A percentile compares a stretch with the other conserved stretches of the same genome.
Evolutionary conservation across 2,797 vertebrate species (phyloP).

Genomic region (Halcyon leucocephala): DNA sequence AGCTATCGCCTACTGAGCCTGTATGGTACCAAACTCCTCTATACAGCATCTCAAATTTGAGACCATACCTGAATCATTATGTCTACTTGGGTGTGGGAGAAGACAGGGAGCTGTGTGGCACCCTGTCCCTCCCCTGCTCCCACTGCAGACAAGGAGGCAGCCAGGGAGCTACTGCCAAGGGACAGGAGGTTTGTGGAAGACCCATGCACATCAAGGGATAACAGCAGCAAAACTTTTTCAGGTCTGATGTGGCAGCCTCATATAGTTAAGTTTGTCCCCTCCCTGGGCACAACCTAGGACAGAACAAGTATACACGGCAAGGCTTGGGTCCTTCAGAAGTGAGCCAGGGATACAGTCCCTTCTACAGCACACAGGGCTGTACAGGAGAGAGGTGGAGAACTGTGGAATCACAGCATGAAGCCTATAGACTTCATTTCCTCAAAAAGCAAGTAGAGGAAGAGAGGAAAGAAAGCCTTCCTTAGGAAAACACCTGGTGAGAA

Average conservation of each 20-base stretch:
- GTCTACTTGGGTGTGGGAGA: not conserved
- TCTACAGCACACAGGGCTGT: not conserved
- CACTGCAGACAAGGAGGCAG: accelerated
- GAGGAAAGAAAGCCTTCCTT: not conserved
- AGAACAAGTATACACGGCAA: not conserved
- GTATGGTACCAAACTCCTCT: not conserved
- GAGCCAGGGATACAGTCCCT: accelerated
- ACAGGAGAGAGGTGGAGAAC: not conserved
- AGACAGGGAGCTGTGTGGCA: not conserved
- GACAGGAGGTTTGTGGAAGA: not conserved
- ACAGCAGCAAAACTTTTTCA: not conserved
- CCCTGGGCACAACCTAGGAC: not conserved
- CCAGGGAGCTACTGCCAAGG: not conserved
- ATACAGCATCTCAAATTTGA: not conserved
- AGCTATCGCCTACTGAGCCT: not conserved
- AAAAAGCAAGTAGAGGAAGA: not conserved
- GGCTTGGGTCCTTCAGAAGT: not conserved
- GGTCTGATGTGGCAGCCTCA: not conserved
- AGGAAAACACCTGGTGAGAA: not conserved
- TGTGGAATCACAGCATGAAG: not conserved
- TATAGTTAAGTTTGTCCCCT: not conserved
- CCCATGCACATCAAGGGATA: accelerated
- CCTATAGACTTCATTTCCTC: not conserved
- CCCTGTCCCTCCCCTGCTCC: not conserved
- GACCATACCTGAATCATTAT: not conserved